Conservation (phyloP, 2,113 vertebrate genomes). For the Sprattus sprattus region DNA sequence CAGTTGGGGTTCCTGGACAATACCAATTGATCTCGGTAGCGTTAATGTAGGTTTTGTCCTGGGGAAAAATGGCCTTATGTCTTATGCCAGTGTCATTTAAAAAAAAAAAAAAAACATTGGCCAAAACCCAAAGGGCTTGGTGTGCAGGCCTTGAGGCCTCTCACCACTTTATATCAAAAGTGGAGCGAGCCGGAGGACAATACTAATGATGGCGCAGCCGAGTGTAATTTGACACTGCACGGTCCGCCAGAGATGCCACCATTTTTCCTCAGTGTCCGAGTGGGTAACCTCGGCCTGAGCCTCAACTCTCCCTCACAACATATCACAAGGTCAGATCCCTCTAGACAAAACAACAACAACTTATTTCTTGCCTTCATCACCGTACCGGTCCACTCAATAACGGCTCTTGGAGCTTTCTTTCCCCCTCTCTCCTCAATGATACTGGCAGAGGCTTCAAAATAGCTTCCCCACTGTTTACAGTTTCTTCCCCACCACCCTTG, state of each 20-base stretch:
- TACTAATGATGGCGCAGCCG: constrained; percentile 42
- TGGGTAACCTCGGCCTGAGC: constrained; percentile 48
- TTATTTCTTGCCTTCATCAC: background rate
- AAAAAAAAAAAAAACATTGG: background rate
- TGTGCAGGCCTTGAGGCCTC: constrained; percentile 35
- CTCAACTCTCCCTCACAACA: constrained; percentile 58
- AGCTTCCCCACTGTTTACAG: background rate
- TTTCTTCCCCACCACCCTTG: constrained; percentile 5
- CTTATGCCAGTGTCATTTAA: constrained; percentile 10
- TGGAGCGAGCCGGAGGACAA: background rate
- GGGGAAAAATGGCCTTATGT: background rate
- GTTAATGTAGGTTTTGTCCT: constrained; percentile 22
- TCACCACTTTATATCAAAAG: background rate
- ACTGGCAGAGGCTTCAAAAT: background rate
- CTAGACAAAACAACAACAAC: constrained; percentile 39
- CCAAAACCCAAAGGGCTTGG: constrained; percentile 14
- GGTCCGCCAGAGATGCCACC: constrained; percentile 63
- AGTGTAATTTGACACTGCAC: constrained; percentile 54
- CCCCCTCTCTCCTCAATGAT: background rate
- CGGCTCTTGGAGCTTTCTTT: background rate
- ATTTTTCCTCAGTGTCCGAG: constrained; percentile 54
- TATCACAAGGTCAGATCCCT: constrained; percentile 56
- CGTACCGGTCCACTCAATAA: background rate
- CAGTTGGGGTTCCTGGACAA: constrained; percentile 31
- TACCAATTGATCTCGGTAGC: constrained; percentile 34